Conservation (phyloP, 2,888 invertebrate genomes). For the Asteroscopus sphinx region DNA sequence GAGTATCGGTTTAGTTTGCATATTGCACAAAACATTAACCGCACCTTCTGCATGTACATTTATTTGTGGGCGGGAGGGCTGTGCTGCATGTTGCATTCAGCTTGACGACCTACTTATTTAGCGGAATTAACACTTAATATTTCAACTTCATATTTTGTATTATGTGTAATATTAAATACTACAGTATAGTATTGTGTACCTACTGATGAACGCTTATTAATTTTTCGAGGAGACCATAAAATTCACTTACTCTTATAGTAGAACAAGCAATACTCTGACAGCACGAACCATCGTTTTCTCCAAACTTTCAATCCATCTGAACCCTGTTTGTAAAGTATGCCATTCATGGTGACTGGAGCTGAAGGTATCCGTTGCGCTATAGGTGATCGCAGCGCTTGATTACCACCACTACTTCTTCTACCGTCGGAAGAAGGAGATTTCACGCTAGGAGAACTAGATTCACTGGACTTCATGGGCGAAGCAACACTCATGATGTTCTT, state of each 20-base stretch:
- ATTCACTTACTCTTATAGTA: conserved; percentile 97
- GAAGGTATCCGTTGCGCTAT: conserved; percentile 95
- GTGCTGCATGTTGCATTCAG: no score
- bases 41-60: no score
- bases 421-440: conserved; percentile 88
- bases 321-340: conserved; percentile 97
- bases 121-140: no score
- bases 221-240: no score
- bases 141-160: no score
- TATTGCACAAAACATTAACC: no score
- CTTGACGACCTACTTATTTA: no score
- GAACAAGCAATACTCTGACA: conserved; percentile 97
- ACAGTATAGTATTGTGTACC: no score
- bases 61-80: no score
- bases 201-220: no score
- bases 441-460: conserved; percentile 83
- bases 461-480: conserved; percentile 87
- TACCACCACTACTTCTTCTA: conserved; percentile 86
- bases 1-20: no score
- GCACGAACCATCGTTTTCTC: conserved; percentile 98
- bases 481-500: conserved; percentile 72
- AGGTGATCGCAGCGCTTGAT: conserved; percentile 93
- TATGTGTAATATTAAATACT: no score
- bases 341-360: conserved; percentile 95
- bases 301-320: conserved; percentile 97